phyloP scores from a whole-genome alignment of 2,888 invertebrate genomes.

The Automeris io region DNA sequence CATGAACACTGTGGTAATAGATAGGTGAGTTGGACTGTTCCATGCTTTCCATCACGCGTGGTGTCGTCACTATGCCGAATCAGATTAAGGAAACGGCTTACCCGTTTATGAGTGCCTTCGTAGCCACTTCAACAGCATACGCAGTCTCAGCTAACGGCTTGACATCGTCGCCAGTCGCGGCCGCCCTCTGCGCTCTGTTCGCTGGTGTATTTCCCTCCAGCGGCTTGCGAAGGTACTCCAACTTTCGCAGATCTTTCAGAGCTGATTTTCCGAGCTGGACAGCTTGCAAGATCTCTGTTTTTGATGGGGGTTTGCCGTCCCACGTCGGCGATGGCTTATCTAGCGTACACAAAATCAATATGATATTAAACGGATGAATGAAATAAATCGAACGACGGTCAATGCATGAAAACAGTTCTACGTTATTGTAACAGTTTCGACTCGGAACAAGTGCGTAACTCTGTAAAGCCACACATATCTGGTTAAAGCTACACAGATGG shows the following conservation, averaged over 20 bases:
- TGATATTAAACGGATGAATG: neutral
- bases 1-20: too few relatives aligned
- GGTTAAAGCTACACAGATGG: too few relatives aligned
- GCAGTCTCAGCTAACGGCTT: constrained; percentile 81
- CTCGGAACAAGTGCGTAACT: too few relatives aligned
- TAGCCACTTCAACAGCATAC: constrained; percentile 82
- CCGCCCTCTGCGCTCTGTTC: constrained; percentile 82
- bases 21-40: too few relatives aligned
- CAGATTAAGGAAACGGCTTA: constrained; percentile 47
- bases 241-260: constrained; percentile 68
- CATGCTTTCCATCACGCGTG: too few relatives aligned
- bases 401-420: too few relatives aligned
- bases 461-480: too few relatives aligned
- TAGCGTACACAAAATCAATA: constrained; percentile 13
- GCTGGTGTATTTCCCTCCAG: constrained; percentile 78
- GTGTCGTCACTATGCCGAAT: too few relatives aligned
- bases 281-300: constrained; percentile 64
- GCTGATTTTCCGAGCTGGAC: constrained; percentile 75
- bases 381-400: neutral
- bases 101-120: constrained; percentile 74
- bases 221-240: constrained; percentile 70
- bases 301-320: constrained; percentile 36
- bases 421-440: too few relatives aligned
- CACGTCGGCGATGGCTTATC: constrained; percentile 37
- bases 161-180: constrained; percentile 79